phyloP scores from a whole-genome alignment of 2,888 invertebrate species.

The Drosophila dives region DNA sequence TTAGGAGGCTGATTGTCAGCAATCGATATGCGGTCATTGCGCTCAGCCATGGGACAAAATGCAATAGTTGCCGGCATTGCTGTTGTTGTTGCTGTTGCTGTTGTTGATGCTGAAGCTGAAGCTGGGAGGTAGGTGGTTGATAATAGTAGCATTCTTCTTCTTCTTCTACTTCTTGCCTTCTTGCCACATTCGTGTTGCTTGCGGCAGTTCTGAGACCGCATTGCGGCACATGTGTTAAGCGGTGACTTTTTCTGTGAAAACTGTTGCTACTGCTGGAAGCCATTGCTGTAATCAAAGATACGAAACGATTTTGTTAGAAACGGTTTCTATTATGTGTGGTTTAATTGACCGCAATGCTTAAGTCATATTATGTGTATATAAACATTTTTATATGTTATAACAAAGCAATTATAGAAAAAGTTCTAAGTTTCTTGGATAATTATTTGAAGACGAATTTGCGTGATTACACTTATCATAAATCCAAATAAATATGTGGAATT shows the following conservation, averaged over 20 bases:
- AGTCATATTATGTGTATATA: not conserved
- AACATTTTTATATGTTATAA: too few relatives aligned
- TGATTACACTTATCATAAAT: not conserved
- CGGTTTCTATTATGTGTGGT: conserved; percentile 2
- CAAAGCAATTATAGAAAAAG: not conserved
- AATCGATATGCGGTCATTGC: conserved; percentile 82
- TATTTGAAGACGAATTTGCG: not conserved
- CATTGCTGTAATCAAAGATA: conserved; percentile 79
- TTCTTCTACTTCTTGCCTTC: conserved; percentile 42
- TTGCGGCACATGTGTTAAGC: conserved; percentile 68
- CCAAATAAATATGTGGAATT: not conserved
- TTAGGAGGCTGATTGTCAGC: conserved; percentile 83
- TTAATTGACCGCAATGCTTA: not conserved
- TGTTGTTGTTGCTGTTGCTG: conserved; percentile 24
- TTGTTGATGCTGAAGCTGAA: conserved; percentile 34
- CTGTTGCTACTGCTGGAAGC: conserved; percentile 81
- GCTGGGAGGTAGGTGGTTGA: conserved; percentile 72
- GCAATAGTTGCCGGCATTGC: conserved; percentile 53
- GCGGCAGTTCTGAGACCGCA: conserved; percentile 67
- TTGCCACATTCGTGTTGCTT: conserved; percentile 45
- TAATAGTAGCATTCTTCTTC: conserved; percentile 69
- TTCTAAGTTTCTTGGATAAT: not conserved
- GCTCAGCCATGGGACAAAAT: conserved; percentile 65
- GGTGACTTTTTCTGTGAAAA: conserved; percentile 65
- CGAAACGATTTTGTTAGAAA: conserved; percentile 26